Evolutionary conservation across 2,797 vertebrate genomes (phyloP), one percentile per base, ranked within the genome.

Genomic region (Austrolebias charrua): DNA sequence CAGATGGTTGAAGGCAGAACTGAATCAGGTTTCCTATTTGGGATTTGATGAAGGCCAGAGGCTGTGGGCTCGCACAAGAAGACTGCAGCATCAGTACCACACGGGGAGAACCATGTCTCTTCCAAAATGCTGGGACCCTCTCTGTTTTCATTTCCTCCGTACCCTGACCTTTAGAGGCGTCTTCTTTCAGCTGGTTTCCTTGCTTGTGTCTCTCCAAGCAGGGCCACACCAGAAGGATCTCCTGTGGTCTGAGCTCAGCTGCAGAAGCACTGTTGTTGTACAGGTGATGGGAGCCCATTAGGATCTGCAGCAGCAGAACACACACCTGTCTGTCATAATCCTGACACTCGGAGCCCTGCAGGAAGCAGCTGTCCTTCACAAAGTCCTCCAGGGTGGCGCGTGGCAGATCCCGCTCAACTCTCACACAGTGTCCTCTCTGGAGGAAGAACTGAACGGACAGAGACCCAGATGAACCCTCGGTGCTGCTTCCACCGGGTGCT

Each of bases 251-350:
- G 42, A 95, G 84, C 53, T 91, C 78, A 0, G 78, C 68, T 54
- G 80, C 81, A 5, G 51, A 61, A 9, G 51, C 20, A 0, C 83
- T 73, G 48, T 1, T 49, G 38, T 9, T 54, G 54, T 54, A 85
- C 60, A 95, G 90, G 55, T 91, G 81, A 58, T 92, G 90, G 52
- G 91, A 78, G 38, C 91, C 94, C 0, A 48, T 24, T 33, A 93
- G 79, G 42, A 94, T 73, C 89, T 96, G 95, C 71, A 96, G 87
- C 31, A 95, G 56, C 67, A 95, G 79, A 55, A 94, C 78, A 51
- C 93, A 92, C 42, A 88, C 73, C 47, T 83, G 86, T 61, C 89
- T 88, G 7, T 93, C 86, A 0, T 94, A 93, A 35, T 86, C 72
- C 31, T 75, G 67, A 0, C 90, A 76, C 19, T 83, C 77, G 16